Evolutionary conservation across 2,113 vertebrate genomes (phyloP), one percentile per base, ranked within the genome.

Genomic region (Natator depressus): DNA sequence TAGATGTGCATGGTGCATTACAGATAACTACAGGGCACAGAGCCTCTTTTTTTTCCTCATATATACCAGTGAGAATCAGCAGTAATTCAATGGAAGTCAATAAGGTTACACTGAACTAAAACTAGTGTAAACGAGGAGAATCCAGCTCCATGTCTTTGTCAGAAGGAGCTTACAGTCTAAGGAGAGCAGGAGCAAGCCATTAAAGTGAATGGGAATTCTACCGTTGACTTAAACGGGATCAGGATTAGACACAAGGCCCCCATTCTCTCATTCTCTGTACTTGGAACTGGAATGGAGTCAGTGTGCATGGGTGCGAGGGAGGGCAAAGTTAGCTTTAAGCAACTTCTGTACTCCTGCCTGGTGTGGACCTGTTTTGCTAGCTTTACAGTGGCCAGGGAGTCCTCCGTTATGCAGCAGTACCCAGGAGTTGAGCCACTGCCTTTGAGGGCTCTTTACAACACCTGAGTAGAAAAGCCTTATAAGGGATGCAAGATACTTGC

Each of bases 251-350:
- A 27, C 5, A 10, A 0, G 1, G 55, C 69, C 54, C 16, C 42
- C 1, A 2, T 69, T 75, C 31, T 38, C 65, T 75, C 38, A 14
- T 12, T 3, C 42, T 24, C 24, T 5, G 3, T 84, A 24, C 76
- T 59, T 59, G 20, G 6, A 65, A 72, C 27, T 47, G 31, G 10
- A 89, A 3, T 12, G 75, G n/a, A 47, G 59, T 42, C 62, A 65
- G 31, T n/a, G 31, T n/a, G 3, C 0, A 0, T 2, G 3, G 0
- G 0, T 20, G 76, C 72, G 82, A 51, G 79, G 27, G 6, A 38
- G 14, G 49, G 7, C 84, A 62, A 53, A 88, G 53, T 6, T 35
- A 5, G n/a, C 20, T 82, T 55, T 65, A 1, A 31, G 42, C 0
- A 0, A n/a, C 11, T 49, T 91, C 54, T 69, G 54, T 57, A 17